These are phyloP conservation scores for Plutella xylostella DNA, from an alignment of 2,888 invertebrate genomes.

Conservation along the genomic window DNA sequence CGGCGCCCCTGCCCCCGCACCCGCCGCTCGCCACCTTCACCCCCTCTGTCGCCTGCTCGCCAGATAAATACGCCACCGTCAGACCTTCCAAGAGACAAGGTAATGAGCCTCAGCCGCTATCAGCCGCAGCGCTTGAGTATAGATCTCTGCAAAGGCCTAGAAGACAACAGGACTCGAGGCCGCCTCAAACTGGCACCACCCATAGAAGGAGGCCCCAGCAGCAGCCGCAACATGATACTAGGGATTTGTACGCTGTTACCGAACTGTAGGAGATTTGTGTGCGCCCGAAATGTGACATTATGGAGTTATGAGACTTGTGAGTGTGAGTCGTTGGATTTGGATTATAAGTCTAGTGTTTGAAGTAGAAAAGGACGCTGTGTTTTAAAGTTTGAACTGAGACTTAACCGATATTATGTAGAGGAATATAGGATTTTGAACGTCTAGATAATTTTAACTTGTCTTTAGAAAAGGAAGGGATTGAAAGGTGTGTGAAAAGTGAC, in stretches of 20 bases:
- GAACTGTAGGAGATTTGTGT: conserved; percentile 42
- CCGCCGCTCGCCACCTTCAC: conserved; percentile 43
- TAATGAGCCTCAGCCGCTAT: conserved; percentile 64
- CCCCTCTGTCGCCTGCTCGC: conserved; percentile 33
- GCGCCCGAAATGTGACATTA: too few species aligned
- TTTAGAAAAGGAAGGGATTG: too few species aligned
- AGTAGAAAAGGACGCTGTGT: too few species aligned
- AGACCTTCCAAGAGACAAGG: conserved; percentile 42
- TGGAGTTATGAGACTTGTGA: too few species aligned
- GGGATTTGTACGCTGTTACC: conserved; percentile 80
- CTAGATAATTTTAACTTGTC: too few species aligned
- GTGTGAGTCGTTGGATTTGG: too few species aligned
- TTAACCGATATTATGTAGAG: too few species aligned
- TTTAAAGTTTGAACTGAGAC: too few species aligned
- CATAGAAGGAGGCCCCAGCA: conserved; percentile 20
- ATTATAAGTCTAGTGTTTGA: too few species aligned
- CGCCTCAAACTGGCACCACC: conserved; percentile 23
- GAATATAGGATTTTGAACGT: too few species aligned
- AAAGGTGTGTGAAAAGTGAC: too few species aligned
- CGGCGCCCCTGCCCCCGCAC: conserved; percentile 48
- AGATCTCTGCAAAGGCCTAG: conserved; percentile 69
- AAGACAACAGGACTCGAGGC: conserved; percentile 30
- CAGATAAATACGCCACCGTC: conserved; percentile 48
- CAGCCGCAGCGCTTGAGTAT: conserved; percentile 67
- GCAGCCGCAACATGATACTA: conserved; percentile 41